Conservation (phyloP, 2,888 invertebrate species). For the Sarcophaga rosellei region DNA sequence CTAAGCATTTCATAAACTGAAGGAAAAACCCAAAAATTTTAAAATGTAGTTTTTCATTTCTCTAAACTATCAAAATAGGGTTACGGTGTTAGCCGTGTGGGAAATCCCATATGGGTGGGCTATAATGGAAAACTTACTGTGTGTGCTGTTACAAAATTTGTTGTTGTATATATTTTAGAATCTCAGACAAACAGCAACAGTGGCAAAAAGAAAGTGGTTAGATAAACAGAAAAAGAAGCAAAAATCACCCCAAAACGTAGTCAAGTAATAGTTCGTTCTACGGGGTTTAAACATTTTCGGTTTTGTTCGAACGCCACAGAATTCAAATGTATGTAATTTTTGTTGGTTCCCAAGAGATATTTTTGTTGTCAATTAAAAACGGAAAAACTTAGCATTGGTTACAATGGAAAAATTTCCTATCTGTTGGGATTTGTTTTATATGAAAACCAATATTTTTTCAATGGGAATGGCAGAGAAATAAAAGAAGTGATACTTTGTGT, state of each 20-base stretch:
- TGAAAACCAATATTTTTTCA: constrained; percentile 10
- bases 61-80: neutral
- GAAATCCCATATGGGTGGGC: constrained; percentile 36
- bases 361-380: constrained; percentile 52
- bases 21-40: neutral
- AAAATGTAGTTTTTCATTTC: neutral
- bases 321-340: constrained; percentile 49
- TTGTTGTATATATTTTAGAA: constrained; percentile 17
- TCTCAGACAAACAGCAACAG: constrained; percentile 18
- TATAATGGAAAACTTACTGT: constrained; percentile 13
- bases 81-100: neutral
- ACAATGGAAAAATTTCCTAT: neutral
- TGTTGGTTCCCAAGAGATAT: constrained; percentile 60
- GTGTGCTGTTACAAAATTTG: constrained; percentile 8
- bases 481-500: neutral
- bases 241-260: constrained; percentile 35
- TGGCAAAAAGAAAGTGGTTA: neutral
- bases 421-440: neutral
- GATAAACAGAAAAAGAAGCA: neutral
- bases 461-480: neutral
- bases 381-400: constrained; percentile 30
- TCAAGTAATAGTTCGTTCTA: constrained; percentile 19
- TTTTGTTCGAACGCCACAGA: constrained; percentile 13
- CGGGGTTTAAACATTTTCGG: constrained; percentile 19
- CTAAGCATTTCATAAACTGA: neutral